phyloP scores from a whole-genome alignment of 2,888 invertebrate genomes.

The Capitulum mitella region DNA sequence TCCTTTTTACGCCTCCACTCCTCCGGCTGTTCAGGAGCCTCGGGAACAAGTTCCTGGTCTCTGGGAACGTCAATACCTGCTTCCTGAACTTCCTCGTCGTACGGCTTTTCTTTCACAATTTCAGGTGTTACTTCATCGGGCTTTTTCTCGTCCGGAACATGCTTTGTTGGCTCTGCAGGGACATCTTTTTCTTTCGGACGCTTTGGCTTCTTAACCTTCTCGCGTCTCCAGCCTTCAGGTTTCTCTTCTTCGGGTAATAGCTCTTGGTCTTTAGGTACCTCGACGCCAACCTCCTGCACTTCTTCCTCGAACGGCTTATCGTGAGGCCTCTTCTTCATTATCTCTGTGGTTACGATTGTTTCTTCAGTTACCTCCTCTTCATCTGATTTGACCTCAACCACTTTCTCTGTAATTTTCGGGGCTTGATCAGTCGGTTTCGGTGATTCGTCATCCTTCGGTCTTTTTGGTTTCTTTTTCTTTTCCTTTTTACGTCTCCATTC shows the following conservation, averaged over 20 bases:
- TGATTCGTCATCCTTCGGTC: constrained; percentile 8
- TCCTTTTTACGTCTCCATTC: constrained; percentile 36
- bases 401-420: too few relatives aligned
- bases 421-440: background rate
- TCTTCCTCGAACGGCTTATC: constrained; percentile 29
- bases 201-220: constrained; percentile 43
- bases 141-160: background rate
- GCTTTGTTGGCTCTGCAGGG: background rate
- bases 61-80: constrained; percentile 26
- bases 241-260: constrained; percentile 48
- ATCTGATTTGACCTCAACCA: background rate
- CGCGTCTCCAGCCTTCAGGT: constrained; percentile 48
- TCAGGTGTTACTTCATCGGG: background rate
- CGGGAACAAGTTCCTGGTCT: constrained; percentile 16
- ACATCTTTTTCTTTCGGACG: constrained; percentile 38
- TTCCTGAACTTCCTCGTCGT: background rate
- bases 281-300: constrained; percentile 34
- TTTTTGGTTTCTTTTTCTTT: constrained; percentile 26
- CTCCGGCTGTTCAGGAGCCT: constrained; percentile 36
- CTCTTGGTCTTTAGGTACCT: constrained; percentile 33
- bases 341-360: background rate
- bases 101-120: background rate
- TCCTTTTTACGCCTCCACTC: background rate
- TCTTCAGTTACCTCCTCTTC: background rate
- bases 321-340: constrained; percentile 15